Base-by-base conservation (phyloP, 2,797 vertebrate species). In the Acanthurus leucopareius region DNA sequence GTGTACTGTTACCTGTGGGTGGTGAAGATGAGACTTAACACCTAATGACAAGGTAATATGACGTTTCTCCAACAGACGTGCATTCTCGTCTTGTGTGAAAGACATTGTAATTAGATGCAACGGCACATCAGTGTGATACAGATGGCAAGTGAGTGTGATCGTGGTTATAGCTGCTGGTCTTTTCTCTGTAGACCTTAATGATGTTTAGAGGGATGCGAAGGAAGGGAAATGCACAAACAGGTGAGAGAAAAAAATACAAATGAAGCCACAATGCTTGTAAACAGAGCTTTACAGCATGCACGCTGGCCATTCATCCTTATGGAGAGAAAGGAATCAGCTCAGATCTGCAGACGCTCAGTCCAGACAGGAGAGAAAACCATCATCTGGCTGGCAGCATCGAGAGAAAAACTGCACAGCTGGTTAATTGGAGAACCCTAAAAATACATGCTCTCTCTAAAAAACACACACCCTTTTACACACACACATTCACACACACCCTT, bases 281-380 rank as follows among this genome's bases (percentile, higher is more conserved):
- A 67, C 51, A 47, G 38, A 72, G 74, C 45, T 54, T 42, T 15
- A 47, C 61, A 42, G 28, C 60, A 19, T 44, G 57, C 47, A 48
- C 0, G 2, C 16, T 20, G 47, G 57, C 25, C 51, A 0, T 25
- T 61, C 69, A 45, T 42, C 62, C 61, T 48, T 44, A 64, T 35
- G 64, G 40, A 73, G 61, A 72, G 52, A 71, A 9, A 74, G 45
- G 35, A 22, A 51, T 40, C 64, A 64, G 77, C 38, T 73, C 16
- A 71, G 48, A 78, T 78, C 49, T 79, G 79, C 65, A 80, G 84
- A 80, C 67, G 64, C 75, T 78, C 62, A 6, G 49, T 11, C 71
- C 72, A 83, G 82, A 86, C 60, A 57, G 80, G 81, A 91, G 28
- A 78, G 82, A 87, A 64, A 80, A 11, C 77, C 28, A 63, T 77